Evolutionary conservation across 2,888 invertebrate genomes (phyloP).

Genomic region (Bruchidius siliquastri): DNA sequence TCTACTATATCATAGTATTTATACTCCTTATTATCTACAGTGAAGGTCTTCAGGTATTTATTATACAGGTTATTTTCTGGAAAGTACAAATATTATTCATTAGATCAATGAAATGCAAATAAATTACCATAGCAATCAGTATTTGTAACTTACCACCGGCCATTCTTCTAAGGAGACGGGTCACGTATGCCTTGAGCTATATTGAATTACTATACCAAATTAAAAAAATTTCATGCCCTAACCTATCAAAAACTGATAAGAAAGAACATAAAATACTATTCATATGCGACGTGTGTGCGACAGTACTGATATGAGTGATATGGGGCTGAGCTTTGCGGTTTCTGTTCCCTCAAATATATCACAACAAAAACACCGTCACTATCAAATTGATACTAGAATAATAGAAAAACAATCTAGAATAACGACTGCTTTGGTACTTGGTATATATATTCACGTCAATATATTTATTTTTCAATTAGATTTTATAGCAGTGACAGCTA

Average conservation of each 20-base stretch:
- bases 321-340: not conserved
- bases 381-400: not conserved
- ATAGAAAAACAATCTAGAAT: not conserved
- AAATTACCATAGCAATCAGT: not conserved
- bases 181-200: not conserved
- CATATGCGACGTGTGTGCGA: not conserved
- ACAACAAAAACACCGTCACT: not conserved
- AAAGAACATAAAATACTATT: not conserved
- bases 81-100: conserved; percentile 20
- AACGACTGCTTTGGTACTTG: not conserved
- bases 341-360: not conserved
- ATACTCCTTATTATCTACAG: conserved; percentile 59
- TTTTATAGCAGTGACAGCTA: not conserved
- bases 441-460: not conserved
- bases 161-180: not conserved
- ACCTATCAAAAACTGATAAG: not conserved
- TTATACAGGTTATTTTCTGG: conserved; percentile 60
- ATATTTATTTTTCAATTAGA: not conserved
- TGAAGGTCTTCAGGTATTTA: conserved; percentile 56
- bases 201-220: not conserved
- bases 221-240: not conserved
- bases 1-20: conserved; percentile 75
- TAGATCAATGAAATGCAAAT: not conserved
- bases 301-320: not conserved
- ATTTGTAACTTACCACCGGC: not conserved